Conservation (phyloP, 2,113 vertebrate genomes). For the Myxocyprinus asiaticus region DNA sequence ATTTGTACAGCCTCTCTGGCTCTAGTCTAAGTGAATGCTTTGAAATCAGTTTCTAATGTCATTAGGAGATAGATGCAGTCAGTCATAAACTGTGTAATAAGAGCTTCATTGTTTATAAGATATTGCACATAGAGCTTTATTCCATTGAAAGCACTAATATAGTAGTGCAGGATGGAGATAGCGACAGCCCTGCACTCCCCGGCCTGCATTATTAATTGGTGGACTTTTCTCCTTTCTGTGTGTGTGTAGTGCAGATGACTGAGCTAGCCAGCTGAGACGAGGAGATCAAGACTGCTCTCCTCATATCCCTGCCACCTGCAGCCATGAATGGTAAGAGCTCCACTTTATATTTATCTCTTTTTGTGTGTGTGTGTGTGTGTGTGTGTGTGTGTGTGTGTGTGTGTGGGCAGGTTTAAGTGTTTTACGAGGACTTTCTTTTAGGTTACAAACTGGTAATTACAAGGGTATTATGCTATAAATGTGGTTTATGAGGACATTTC, state of each 20-base stretch:
- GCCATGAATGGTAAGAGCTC: conserved; percentile 55
- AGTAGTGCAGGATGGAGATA: conserved; percentile 35
- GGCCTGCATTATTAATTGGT: conserved; percentile 46
- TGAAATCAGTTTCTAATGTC: not conserved
- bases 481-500: no score
- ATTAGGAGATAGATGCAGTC: not conserved
- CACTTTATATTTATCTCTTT: conserved; percentile 30
- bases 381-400: conserved; percentile 11
- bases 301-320: conserved; percentile 48
- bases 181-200: conserved; percentile 29
- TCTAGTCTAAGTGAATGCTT: no score
- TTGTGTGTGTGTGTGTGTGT: conserved; percentile 9
- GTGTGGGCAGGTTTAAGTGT: no score
- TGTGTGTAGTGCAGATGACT: conserved; percentile 44
- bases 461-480: no score
- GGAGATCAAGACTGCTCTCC: conserved; percentile 43
- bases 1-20: not conserved
- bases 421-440: no score
- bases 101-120: conserved; percentile 2
- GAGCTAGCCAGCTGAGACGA: conserved; percentile 45
- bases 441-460: no score
- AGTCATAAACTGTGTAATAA: not conserved
- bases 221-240: conserved; percentile 37
- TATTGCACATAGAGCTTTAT: conserved; percentile 4
- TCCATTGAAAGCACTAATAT: conserved; percentile 17